A percentile compares a stretch with the other conserved stretches of the same genome.
These are phyloP conservation scores for Rhadinocentrus ornatus DNA, from an alignment of 2,797 vertebrate species.

Conservation along the genomic window DNA sequence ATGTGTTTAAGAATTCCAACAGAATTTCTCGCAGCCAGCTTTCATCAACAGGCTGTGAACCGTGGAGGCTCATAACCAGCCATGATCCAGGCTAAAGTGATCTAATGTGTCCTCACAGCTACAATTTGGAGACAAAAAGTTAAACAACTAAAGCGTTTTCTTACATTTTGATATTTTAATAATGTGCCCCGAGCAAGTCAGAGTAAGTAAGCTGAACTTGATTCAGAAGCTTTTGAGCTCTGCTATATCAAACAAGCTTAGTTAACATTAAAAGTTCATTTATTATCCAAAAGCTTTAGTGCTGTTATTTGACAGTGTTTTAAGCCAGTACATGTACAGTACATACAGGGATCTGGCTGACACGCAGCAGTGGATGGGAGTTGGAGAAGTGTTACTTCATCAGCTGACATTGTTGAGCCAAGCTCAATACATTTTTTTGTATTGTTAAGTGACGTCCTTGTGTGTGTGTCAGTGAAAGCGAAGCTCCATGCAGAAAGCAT, in stretches of 20 bases:
- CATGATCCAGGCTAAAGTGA: background rate
- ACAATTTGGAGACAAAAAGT: background rate
- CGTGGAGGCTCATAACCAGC: background rate
- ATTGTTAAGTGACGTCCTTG: too few relatives aligned
- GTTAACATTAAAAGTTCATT: background rate
- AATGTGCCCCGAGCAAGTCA: conserved; percentile 1
- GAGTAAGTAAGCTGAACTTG: background rate
- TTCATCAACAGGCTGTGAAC: background rate
- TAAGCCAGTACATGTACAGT: background rate
- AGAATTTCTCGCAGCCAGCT: background rate
- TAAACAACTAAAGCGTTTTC: background rate
- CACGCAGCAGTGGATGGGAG: background rate
- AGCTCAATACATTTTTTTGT: too few relatives aligned
- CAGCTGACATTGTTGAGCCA: too few relatives aligned
- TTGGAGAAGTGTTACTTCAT: too few relatives aligned
- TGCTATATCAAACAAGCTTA: conserved; percentile 3
- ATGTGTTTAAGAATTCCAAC: background rate
- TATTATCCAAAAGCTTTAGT: background rate
- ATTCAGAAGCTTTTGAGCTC: background rate
- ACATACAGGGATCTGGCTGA: conserved; percentile 2
- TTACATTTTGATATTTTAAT: conserved; percentile 5
- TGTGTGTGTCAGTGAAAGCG: too few relatives aligned
- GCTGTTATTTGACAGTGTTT: background rate
- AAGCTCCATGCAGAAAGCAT: too few relatives aligned
- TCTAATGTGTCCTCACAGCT: background rate